A percentile compares a stretch with the other conserved stretches of the same genome.
Evolutionary conservation across 2,888 invertebrate genomes (phyloP).

Genomic region (Coleophora flavipennella): DNA sequence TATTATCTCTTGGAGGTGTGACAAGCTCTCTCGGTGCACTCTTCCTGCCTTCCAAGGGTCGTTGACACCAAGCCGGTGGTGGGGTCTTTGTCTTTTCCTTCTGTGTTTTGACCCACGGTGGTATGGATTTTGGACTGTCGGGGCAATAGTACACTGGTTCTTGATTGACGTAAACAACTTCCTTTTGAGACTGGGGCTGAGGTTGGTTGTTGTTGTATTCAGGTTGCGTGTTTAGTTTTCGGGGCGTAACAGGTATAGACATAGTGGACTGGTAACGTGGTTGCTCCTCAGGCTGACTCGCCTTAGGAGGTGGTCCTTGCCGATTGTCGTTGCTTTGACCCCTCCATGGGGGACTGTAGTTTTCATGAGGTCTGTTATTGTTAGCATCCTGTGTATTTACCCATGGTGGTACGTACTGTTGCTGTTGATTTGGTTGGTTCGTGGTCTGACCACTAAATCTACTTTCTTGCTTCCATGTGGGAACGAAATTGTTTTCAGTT

Average conservation of each 20-base stretch:
- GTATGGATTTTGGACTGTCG: slow-evolving; percentile 58
- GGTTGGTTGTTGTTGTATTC: slow-evolving; percentile 40
- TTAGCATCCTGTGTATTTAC: slow-evolving; percentile 36
- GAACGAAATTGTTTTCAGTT: slow-evolving; percentile 33
- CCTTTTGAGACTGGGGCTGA: slow-evolving; percentile 49
- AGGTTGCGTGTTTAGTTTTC: slow-evolving; percentile 42
- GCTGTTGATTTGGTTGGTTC: slow-evolving; percentile 22
- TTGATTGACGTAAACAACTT: slow-evolving; percentile 58
- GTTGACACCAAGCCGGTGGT: slow-evolving; percentile 60
- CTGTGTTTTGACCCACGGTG: slow-evolving; percentile 62
- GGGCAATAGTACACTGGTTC: slow-evolving; percentile 61
- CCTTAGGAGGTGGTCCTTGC: slow-evolving; percentile 24
- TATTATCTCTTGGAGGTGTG: slow-evolving; percentile 53
- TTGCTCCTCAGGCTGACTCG: slow-evolving; percentile 25
- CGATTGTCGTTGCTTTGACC: slow-evolving; percentile 30
- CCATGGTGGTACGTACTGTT: slow-evolving; percentile 48
- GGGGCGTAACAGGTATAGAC: slow-evolving; percentile 61
- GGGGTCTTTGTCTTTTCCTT: slow-evolving; percentile 67
- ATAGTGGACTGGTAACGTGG: slow-evolving; percentile 62
- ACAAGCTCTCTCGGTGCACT: slow-evolving; percentile 49
- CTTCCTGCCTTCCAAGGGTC: slow-evolving; percentile 50
- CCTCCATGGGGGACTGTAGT: slow-evolving; percentile 36
- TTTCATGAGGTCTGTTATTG: slow-evolving; percentile 43
- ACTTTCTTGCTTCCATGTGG: slow-evolving; percentile 48
- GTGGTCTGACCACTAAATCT: slow-evolving; percentile 19